A percentile compares a stretch with the other conserved stretches of the same genome.
phyloP scores from a whole-genome alignment of 1,140 invertebrate species.

The Lepidurus couesii region DNA sequence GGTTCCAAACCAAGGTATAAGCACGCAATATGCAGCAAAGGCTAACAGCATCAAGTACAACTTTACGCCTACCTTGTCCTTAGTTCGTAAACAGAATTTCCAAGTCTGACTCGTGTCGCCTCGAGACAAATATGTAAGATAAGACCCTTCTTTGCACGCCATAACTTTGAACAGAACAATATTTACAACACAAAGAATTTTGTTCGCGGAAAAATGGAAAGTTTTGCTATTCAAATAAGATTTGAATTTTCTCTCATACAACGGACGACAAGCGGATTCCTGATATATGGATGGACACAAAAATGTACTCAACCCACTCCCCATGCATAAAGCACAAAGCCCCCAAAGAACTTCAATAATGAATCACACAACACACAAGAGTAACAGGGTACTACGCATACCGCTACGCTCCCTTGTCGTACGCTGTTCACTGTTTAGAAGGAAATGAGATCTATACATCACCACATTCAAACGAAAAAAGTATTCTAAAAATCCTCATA shows the following conservation, averaged over 20 bases:
- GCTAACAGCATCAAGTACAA: not conserved
- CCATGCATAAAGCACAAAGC: too few relatives aligned
- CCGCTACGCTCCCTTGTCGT: not conserved
- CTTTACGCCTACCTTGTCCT: not conserved
- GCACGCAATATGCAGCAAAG: too few relatives aligned
- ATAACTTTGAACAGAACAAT: not conserved
- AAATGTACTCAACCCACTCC: too few relatives aligned
- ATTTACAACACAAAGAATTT: too few relatives aligned
- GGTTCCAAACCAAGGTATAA: too few relatives aligned
- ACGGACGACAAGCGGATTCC: not conserved
- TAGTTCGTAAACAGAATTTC: not conserved
- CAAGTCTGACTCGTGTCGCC: not conserved
- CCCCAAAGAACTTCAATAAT: too few relatives aligned
- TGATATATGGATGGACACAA: too few relatives aligned
- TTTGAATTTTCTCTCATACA: not conserved
- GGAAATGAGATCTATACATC: not conserved
- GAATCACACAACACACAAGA: too few relatives aligned
- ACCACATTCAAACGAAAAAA: not conserved
- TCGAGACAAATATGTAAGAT: not conserved
- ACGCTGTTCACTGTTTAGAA: not conserved
- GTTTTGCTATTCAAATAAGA: not conserved
- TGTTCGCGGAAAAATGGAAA: not conserved
- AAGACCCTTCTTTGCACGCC: conserved; percentile 1
- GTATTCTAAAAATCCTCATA: not conserved
- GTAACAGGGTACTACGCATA: too few relatives aligned